Evolutionary conservation across 1,140 invertebrate species (phyloP), one percentile per base, ranked within the genome.

Genomic region (Bicyclus anynana): DNA sequence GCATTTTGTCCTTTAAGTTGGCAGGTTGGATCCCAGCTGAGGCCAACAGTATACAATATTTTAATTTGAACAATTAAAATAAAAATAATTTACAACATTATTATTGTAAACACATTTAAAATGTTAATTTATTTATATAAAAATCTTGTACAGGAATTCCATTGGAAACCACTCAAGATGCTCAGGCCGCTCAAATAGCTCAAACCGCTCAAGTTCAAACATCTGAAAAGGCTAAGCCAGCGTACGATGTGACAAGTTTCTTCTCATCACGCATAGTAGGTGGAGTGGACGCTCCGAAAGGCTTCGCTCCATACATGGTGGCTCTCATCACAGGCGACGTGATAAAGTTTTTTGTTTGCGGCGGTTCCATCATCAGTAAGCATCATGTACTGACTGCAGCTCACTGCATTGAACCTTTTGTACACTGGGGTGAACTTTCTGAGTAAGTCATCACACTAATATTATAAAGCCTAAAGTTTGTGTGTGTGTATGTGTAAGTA

Each of bases 211-310:
- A n/a, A n/a, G n/a, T n/a, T n/a, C n/a, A n/a, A n/a, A n/a, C n/a
- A n/a, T n/a, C n/a, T n/a, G n/a, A n/a, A n/a, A n/a, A n/a, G 10
- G 33, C 3, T n/a, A 35, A 44, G 17, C 17, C 10, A 0, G 1
- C 9, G 1, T 21, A 59, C 9, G 21, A 59, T 26, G 20, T 53
- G 4, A 53, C 44, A 1, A 17, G 14, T 17, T 44, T 29, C 12
- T 26, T 44, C 3, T 29, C 51, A n/a, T 27, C 69, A 2, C 72
- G 69, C 4, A 80, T 84, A 7, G 69, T 78, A 0, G 81, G 81
- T 0, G 81, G 81, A 0, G 58, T 40, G 0, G 67, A 72, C 0
- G 81, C 79, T 0, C 67, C 72, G 3, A 46, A 60, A 5, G 69
- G 42, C 0, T 67, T 52, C 29, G 72, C 69, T 0, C 67, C 60